These are phyloP conservation scores for Dryoscopus gambensis DNA, from an alignment of 2,113 vertebrate species.

Conservation along the genomic window DNA sequence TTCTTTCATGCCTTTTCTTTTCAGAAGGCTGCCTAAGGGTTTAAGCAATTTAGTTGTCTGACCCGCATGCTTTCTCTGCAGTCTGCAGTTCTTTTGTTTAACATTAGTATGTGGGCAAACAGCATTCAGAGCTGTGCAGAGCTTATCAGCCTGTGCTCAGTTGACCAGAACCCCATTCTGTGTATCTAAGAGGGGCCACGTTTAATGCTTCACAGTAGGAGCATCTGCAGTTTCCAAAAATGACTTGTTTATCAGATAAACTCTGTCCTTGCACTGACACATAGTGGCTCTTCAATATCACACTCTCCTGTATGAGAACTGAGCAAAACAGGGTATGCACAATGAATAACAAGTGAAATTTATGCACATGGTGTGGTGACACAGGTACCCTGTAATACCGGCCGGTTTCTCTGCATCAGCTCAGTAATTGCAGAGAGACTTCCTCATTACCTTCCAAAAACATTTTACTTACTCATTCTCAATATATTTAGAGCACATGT, in stretches of 20 bases:
- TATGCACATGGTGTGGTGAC: conserved; percentile 8
- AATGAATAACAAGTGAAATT: conserved; percentile 57
- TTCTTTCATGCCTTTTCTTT: conserved; percentile 79
- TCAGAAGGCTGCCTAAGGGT: conserved; percentile 81
- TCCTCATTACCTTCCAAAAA: background rate
- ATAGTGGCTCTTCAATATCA: conserved; percentile 71
- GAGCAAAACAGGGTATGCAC: conserved; percentile 55
- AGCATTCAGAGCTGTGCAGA: conserved; percentile 80
- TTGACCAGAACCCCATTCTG: conserved; percentile 79
- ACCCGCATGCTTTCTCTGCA: conserved; percentile 79
- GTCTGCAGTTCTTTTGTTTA: conserved; percentile 84
- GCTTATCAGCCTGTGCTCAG: conserved; percentile 80
- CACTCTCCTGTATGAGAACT: conserved; percentile 59
- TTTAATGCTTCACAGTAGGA: conserved; percentile 80
- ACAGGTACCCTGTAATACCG: background rate
- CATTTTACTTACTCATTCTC: background rate
- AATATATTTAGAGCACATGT: background rate
- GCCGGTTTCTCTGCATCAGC: background rate
- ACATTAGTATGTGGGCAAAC: conserved; percentile 84
- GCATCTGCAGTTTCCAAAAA: conserved; percentile 78
- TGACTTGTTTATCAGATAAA: conserved; percentile 83
- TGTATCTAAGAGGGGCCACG: conserved; percentile 77
- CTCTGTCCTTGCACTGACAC: conserved; percentile 77
- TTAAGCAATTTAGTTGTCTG: conserved; percentile 84
- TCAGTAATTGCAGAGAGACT: background rate